A percentile compares a stretch with the other conserved stretches of the same genome.
phyloP scores from a whole-genome alignment of 2,888 invertebrate genomes.

The Empis stercorea region DNA sequence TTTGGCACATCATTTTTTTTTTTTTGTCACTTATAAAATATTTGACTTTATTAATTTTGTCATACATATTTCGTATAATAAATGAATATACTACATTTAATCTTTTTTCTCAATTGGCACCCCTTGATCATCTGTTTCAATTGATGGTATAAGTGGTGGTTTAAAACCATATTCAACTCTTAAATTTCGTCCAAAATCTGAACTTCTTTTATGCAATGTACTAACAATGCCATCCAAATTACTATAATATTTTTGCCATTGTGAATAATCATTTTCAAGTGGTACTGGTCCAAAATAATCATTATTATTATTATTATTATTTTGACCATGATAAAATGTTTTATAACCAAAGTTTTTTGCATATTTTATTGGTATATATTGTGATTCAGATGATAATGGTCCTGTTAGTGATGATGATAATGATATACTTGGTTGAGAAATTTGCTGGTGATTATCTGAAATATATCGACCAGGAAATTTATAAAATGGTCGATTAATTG shows the following conservation, averaged over 20 bases:
- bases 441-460: no score
- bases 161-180: conserved; percentile 73
- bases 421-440: neutral
- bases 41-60: no score
- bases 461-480: no score
- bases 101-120: conserved; percentile 37
- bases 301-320: no score
- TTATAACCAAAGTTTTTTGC: neutral
- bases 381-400: conserved; percentile 19
- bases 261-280: conserved; percentile 20
- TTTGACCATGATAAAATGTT: neutral
- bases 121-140: conserved; percentile 64
- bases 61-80: no score
- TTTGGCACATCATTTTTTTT: neutral
- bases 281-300: conserved; percentile 44
- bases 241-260: conserved; percentile 7
- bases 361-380: conserved; percentile 23
- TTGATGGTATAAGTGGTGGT: conserved; percentile 67
- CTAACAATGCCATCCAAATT: neutral
- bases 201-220: conserved; percentile 26
- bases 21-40: neutral
- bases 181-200: conserved; percentile 47
- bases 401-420: neutral
- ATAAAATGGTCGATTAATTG: no score
- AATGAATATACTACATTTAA: neutral